Evolutionary conservation across 2,888 invertebrate species (phyloP).

Genomic region (Hirtodrosophila cameraria): DNA sequence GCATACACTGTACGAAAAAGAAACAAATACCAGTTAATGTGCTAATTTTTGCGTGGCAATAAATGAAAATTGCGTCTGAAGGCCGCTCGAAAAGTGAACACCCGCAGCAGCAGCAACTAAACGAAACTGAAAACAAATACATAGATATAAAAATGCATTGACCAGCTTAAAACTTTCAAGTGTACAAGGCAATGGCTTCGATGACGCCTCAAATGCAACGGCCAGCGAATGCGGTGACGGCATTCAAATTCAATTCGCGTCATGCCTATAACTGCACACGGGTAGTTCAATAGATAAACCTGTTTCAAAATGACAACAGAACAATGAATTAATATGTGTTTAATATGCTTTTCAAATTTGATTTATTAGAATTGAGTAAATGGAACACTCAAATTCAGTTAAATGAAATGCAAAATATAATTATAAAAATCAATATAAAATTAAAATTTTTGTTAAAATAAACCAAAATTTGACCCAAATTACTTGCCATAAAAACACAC

Average conservation of each 20-base stretch:
- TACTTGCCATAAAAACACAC: too few species aligned
- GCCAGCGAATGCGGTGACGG: conserved; percentile 17
- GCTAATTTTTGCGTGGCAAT: conserved; percentile 60
- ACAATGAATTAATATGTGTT: too few species aligned
- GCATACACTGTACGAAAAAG: conserved; percentile 39
- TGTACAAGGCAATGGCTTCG: conserved; percentile 33
- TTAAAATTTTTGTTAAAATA: too few species aligned
- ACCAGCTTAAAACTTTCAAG: conserved; percentile 53
- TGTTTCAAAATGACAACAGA: too few species aligned
- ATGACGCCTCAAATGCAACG: conserved; percentile 34
- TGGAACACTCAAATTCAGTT: too few species aligned
- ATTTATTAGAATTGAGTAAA: too few species aligned
- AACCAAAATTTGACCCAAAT: too few species aligned
- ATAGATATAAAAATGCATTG: conserved; percentile 41
- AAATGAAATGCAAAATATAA: too few species aligned
- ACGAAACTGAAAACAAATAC: conserved; percentile 6
- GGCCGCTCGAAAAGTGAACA: conserved; percentile 34
- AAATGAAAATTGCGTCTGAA: conserved; percentile 61
- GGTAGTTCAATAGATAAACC: conserved; percentile 7
- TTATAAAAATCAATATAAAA: too few species aligned
- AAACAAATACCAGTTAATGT: conserved; percentile 8
- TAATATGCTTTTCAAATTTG: too few species aligned
- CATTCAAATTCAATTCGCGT: conserved; percentile 34
- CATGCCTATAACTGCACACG: conserved; percentile 4
- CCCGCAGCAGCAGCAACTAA: conserved; percentile 26